These are phyloP conservation scores for Mantis religiosa DNA, from an alignment of 2,888 invertebrate genomes.

Conservation along the genomic window DNA sequence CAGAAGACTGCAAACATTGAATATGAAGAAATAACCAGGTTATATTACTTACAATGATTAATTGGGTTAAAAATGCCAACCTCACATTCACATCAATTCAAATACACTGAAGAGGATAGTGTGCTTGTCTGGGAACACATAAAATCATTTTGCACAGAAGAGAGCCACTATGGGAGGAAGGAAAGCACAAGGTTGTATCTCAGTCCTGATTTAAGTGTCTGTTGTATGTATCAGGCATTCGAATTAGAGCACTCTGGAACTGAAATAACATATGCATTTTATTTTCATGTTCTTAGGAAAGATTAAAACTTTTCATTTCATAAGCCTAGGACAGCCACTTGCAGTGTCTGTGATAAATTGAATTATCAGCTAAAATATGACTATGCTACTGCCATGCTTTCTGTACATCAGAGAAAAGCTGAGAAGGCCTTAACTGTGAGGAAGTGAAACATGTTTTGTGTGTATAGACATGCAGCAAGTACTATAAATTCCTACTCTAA, in stretches of 20 bases:
- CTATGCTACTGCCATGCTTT: too few relatives aligned
- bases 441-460: too few relatives aligned
- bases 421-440: too few relatives aligned
- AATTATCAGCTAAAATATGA: too few relatives aligned
- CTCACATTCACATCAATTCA: background rate
- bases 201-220: background rate
- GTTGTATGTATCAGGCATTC: background rate
- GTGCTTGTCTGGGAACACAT: background rate
- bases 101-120: background rate
- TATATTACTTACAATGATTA: background rate
- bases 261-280: background rate
- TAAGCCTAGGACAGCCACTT: background rate
- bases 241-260: too few relatives aligned
- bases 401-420: too few relatives aligned
- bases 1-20: background rate
- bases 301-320: background rate
- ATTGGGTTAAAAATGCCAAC: background rate
- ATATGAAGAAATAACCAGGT: background rate
- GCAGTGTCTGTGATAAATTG: background rate
- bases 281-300: background rate
- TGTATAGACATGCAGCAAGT: too few relatives aligned
- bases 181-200: background rate
- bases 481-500: background rate
- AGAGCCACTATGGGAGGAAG: background rate
- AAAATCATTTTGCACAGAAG: background rate